Evolutionary conservation across 1,140 invertebrate species (phyloP).

Genomic region (Zaprionus ghesquierei): DNA sequence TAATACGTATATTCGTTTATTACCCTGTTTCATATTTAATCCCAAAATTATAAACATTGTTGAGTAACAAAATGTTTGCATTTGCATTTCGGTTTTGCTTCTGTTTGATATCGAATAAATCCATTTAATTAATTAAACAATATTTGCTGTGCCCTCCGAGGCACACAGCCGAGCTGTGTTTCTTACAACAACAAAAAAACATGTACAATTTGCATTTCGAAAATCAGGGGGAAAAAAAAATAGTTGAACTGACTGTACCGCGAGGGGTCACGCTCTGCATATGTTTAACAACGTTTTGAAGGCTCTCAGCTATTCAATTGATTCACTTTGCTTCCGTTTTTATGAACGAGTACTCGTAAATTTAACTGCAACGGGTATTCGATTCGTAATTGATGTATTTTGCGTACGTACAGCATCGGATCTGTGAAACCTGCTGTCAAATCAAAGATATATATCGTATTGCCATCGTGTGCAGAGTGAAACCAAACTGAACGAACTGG

Average conservation of each 20-base stretch:
- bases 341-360: conserved; percentile 13
- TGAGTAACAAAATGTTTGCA: conserved; percentile 32
- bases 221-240: conserved; percentile 22
- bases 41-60: conserved; percentile 36
- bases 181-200: background rate
- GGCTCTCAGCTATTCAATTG: conserved; percentile 34
- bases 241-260: conserved; percentile 33
- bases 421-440: conserved; percentile 4
- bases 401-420: background rate
- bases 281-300: conserved; percentile 47
- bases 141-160: conserved; percentile 30
- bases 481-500: background rate
- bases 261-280: conserved; percentile 29
- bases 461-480: background rate
- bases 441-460: background rate
- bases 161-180: background rate
- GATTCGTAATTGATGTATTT: conserved; percentile 1
- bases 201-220: conserved; percentile 11
- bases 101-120: conserved; percentile 9
- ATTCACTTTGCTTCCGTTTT: conserved; percentile 2
- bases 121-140: conserved; percentile 45
- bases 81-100: conserved; percentile 25
- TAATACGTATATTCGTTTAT: conserved; percentile 64
- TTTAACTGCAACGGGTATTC: background rate
- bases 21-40: conserved; percentile 56